Percentiles rank a stretch among this genome's conserved stretches.
These are phyloP conservation scores for Heliconius aoede DNA, from an alignment of 2,888 invertebrate species.

Conservation along the genomic window DNA sequence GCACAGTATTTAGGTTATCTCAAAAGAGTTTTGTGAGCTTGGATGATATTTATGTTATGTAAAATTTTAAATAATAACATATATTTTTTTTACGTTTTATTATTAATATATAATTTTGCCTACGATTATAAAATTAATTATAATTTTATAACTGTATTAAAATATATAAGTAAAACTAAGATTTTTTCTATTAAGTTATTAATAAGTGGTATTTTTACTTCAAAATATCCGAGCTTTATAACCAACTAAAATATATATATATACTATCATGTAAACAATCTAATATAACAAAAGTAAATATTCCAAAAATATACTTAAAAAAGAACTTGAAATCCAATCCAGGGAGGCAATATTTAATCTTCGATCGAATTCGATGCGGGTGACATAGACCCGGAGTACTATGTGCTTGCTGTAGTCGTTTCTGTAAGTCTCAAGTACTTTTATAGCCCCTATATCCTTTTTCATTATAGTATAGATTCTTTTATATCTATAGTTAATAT, in stretches of 20 bases:
- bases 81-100: too few species aligned
- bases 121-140: too few species aligned
- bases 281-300: background rate
- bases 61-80: background rate
- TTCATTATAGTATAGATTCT: background rate
- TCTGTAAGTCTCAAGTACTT: constrained; percentile 12
- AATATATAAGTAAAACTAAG: too few species aligned
- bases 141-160: too few species aligned
- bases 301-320: background rate
- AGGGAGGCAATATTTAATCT: constrained; percentile 1
- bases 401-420: constrained; percentile 9
- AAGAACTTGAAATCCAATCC: background rate
- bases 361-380: constrained; percentile 22
- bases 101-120: too few species aligned
- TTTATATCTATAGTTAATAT: background rate
- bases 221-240: too few species aligned
- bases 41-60: background rate
- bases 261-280: background rate
- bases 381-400: background rate
- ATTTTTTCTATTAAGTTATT: too few species aligned
- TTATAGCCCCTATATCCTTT: constrained; percentile 14
- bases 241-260: too few species aligned
- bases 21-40: background rate
- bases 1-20: background rate
- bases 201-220: too few species aligned